phyloP scores from a whole-genome alignment of 2,888 invertebrate genomes.

The Tridacna crocea region DNA sequence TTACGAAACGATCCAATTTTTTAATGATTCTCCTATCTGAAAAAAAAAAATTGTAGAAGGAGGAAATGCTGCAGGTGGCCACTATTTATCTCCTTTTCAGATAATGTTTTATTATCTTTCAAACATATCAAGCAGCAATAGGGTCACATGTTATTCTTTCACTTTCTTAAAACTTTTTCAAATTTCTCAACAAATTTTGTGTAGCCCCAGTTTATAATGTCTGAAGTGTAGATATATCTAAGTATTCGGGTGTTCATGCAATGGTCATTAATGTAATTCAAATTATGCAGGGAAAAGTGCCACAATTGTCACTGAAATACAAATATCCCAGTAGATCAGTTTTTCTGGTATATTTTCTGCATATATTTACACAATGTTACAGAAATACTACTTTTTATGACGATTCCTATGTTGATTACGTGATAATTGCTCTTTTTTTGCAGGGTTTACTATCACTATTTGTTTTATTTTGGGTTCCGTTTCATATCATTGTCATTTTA shows the following conservation, averaged over 20 bases:
- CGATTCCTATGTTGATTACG: conserved; percentile 4
- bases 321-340: too few species aligned
- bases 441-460: conserved; percentile 1
- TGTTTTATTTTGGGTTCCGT: conserved; percentile 15
- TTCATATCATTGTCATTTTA: conserved; percentile 24
- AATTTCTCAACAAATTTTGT: neutral
- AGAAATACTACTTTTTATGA: neutral
- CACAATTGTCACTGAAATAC: too few species aligned
- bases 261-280: too few species aligned
- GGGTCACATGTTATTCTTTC: neutral
- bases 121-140: too few species aligned
- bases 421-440: conserved; percentile 7
- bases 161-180: neutral
- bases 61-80: neutral
- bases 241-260: too few species aligned
- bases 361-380: too few species aligned
- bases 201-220: too few species aligned
- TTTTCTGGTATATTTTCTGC: too few species aligned
- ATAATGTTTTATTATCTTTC: conserved; percentile 13
- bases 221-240: too few species aligned
- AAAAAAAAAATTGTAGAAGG: neutral
- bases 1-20: too few species aligned
- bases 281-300: too few species aligned
- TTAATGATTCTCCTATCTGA: too few species aligned
- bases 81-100: conserved; percentile 8